A percentile compares a stretch with the other conserved stretches of the same genome.
Conservation (phyloP, 2,888 invertebrate species). For the Pelosia muscerda region DNA sequence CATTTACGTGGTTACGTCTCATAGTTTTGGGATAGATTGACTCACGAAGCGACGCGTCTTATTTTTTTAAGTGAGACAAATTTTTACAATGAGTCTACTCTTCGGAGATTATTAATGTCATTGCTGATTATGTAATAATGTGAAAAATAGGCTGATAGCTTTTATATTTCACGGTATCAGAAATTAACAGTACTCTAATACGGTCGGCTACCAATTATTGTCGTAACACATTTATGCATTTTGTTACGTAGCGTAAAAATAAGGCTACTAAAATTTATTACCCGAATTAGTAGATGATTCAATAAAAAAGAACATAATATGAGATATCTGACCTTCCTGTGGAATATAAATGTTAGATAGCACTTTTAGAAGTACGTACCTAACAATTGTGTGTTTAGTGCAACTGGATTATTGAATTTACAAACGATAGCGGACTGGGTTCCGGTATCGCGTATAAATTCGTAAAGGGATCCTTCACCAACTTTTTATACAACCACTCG, state of each 20-base stretch:
- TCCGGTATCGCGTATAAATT: too few relatives aligned
- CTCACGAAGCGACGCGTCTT: neutral
- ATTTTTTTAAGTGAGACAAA: neutral
- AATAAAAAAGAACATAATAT: neutral
- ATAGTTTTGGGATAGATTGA: too few relatives aligned
- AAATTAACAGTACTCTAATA: neutral
- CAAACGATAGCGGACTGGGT: too few relatives aligned
- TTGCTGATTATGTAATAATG: too few relatives aligned
- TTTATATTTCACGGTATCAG: neutral
- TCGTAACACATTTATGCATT: constrained; percentile 2
- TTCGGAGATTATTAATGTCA: too few relatives aligned
- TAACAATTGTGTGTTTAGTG: too few relatives aligned
- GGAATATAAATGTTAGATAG: neutral
- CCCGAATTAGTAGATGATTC: neutral
- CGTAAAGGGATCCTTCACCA: too few relatives aligned
- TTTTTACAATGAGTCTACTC: neutral
- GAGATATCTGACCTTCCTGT: neutral
- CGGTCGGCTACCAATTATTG: neutral
- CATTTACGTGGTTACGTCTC: too few relatives aligned
- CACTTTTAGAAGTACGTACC: too few relatives aligned
- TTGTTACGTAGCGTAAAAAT: too few relatives aligned
- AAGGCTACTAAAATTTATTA: neutral
- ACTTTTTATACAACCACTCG: too few relatives aligned
- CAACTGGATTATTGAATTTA: too few relatives aligned
- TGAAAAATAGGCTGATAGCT: neutral